phyloP scores from a whole-genome alignment of 1,140 invertebrate genomes.

The Augochlora pura region DNA sequence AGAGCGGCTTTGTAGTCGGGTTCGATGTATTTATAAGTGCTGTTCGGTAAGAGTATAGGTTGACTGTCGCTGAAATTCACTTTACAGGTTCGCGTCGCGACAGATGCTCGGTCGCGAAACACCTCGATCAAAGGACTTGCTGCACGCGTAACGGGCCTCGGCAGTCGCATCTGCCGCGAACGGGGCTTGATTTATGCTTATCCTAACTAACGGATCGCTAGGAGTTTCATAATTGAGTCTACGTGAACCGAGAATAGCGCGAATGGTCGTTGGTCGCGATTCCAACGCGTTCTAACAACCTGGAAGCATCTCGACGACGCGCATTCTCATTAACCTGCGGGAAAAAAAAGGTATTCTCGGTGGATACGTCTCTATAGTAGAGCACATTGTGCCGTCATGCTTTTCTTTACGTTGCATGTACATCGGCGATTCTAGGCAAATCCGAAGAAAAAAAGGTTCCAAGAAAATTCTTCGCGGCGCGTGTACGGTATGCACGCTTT shows the following conservation, averaged over 20 bases:
- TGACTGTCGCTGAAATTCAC: neutral
- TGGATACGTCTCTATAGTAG: neutral
- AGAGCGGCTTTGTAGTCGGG: too few relatives aligned
- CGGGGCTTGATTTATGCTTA: constrained; percentile 55
- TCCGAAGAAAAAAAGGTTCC: too few relatives aligned
- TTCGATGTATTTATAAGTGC: too few relatives aligned
- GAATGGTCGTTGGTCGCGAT: constrained; percentile 29
- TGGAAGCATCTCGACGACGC: neutral
- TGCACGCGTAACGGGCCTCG: constrained; percentile 49
- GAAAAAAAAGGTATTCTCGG: neutral
- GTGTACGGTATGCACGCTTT: too few relatives aligned
- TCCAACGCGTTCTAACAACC: neutral
- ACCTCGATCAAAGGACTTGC: constrained; percentile 7
- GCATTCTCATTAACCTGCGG: neutral
- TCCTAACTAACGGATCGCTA: constrained; percentile 54
- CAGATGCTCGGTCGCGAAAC: constrained; percentile 30
- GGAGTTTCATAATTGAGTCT: constrained; percentile 55
- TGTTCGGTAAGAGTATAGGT: neutral
- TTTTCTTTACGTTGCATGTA: neutral
- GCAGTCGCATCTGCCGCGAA: constrained; percentile 50
- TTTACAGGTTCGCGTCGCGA: neutral
- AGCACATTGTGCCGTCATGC: neutral
- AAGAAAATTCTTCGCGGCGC: too few relatives aligned
- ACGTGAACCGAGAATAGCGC: constrained; percentile 23
- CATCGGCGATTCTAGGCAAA: too few relatives aligned